Conservation (phyloP, 2,797 vertebrate genomes). For the Decapterus maruadsi region DNA sequence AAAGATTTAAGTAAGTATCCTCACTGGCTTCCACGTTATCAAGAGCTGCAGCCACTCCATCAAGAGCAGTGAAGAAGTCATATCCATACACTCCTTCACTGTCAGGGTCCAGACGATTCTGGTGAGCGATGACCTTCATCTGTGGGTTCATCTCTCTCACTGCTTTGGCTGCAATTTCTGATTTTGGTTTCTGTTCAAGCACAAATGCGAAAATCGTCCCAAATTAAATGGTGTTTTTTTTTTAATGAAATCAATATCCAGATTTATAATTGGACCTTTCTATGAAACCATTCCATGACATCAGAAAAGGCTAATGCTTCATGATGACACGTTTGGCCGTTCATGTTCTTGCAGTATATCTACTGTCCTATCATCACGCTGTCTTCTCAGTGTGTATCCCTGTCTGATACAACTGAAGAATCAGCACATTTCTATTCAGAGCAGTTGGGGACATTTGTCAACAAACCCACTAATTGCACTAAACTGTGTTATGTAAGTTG, state of each 20-base stretch:
- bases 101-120: conserved; percentile 84
- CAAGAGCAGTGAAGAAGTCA: conserved; percentile 85
- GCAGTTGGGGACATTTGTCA: background rate
- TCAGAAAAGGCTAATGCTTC: background rate
- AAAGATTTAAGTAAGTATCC: conserved; percentile 43
- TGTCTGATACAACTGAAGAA: background rate
- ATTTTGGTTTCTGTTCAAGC: conserved; percentile 88
- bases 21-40: conserved; percentile 92
- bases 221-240: background rate
- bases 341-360: background rate
- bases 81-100: conserved; percentile 86
- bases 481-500: conserved; percentile 38
- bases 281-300: background rate
- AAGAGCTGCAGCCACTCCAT: conserved; percentile 89
- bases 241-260: background rate
- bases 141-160: conserved; percentile 85
- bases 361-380: background rate
- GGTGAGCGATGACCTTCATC: conserved; percentile 84
- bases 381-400: background rate
- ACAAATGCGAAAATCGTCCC: conserved; percentile 16
- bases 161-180: conserved; percentile 84
- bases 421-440: background rate
- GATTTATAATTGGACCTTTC: background rate
- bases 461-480: conserved; percentile 1
- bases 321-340: background rate